Percentiles rank a stretch among this genome's conserved stretches.
Evolutionary conservation across 2,113 vertebrate species (phyloP).

Genomic region (Amphilophus citrinellus): DNA sequence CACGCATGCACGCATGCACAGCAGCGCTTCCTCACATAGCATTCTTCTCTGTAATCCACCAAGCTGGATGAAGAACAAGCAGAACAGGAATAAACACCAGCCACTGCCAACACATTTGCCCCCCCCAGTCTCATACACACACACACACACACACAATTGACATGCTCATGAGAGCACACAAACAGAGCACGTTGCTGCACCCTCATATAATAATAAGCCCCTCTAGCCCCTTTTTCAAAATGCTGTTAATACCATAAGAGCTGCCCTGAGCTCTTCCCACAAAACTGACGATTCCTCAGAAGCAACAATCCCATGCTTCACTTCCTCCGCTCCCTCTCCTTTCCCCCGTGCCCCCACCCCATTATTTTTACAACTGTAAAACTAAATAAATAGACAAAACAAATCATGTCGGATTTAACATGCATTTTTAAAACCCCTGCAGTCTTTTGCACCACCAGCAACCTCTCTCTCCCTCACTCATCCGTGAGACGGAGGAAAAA

Average conservation of each 20-base stretch:
- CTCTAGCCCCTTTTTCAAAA: constrained; percentile 42
- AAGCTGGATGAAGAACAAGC: constrained; percentile 66
- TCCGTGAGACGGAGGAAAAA: constrained; percentile 17
- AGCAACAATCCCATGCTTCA: constrained; percentile 36
- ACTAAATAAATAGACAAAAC: constrained; percentile 55
- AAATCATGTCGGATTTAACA: constrained; percentile 44
- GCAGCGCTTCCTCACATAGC: constrained; percentile 23
- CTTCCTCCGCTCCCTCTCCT: neutral
- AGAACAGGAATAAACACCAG: constrained; percentile 54
- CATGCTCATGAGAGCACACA: constrained; percentile 5
- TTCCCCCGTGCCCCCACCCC: neutral
- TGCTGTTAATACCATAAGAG: constrained; percentile 68
- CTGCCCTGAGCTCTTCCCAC: constrained; percentile 50
- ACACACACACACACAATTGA: neutral
- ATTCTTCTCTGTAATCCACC: constrained; percentile 62
- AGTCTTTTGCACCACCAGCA: constrained; percentile 2
- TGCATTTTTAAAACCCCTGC: constrained; percentile 30
- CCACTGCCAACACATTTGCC: constrained; percentile 51
- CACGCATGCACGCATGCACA: neutral
- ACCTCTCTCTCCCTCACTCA: neutral
- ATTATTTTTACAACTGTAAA: constrained; percentile 34
- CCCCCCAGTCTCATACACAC: constrained; percentile 23
- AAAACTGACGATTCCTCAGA: constrained; percentile 46
- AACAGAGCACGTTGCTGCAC: constrained; percentile 8
- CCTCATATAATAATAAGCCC: constrained; percentile 51